Evolutionary conservation across 2,113 vertebrate genomes (phyloP).

Genomic region (Macaca nemestrina): DNA sequence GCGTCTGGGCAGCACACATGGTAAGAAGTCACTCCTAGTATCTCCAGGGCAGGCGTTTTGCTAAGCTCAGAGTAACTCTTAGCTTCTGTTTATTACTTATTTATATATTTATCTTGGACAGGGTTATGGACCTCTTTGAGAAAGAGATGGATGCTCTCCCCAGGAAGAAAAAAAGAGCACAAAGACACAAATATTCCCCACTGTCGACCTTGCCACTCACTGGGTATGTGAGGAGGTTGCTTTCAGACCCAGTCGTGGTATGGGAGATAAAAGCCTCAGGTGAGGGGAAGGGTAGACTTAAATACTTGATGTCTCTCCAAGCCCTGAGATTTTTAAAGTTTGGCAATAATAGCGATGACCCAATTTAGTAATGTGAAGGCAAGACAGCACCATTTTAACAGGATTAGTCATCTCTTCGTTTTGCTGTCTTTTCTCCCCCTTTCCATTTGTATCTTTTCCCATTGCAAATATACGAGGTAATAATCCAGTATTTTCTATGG

Average conservation of each 20-base stretch:
- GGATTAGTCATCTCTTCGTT: slow-evolving; percentile 70
- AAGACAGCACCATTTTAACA: slow-evolving; percentile 57
- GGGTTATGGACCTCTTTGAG: not conserved
- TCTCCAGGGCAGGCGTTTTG: not conserved
- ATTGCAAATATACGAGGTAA: slow-evolving; percentile 68
- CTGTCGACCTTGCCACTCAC: not conserved
- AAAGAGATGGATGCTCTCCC: not conserved
- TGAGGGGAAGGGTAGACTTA: not conserved
- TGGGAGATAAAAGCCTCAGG: not conserved
- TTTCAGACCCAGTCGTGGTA: not conserved
- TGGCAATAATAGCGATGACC: slow-evolving; percentile 64
- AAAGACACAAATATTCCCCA: not conserved
- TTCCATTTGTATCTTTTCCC: slow-evolving; percentile 73
- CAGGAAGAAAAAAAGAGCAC: not conserved
- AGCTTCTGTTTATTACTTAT: not conserved
- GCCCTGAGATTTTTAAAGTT: slow-evolving; percentile 46
- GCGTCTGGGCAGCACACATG: accelerated
- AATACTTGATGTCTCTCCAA: not conserved
- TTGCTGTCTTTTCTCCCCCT: not conserved
- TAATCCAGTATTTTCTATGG: slow-evolving; percentile 69
- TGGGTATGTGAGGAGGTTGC: not conserved
- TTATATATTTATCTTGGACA: not conserved
- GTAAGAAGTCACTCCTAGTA: not conserved
- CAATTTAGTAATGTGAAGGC: slow-evolving; percentile 56
- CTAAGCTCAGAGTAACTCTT: not conserved